These are phyloP conservation scores for Leptoteleia sp. DNA, from an alignment of 1,140 invertebrate genomes.

Conservation along the genomic window DNA sequence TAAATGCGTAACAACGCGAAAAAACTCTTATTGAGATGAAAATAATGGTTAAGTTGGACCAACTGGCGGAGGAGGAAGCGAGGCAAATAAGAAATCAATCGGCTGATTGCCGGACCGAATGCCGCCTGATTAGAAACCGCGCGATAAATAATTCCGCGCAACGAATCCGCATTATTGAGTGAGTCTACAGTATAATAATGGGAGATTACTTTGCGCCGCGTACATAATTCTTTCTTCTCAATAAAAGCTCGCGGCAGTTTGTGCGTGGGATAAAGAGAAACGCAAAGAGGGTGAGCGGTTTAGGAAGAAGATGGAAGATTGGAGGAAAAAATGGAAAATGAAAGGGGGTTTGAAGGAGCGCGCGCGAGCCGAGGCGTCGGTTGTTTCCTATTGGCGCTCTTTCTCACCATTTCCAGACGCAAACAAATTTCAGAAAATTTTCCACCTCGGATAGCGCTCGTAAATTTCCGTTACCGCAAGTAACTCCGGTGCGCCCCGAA, in stretches of 20 bases:
- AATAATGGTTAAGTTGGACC: too few species aligned
- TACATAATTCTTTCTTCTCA: constrained; percentile 23
- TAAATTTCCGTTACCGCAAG: constrained; percentile 62
- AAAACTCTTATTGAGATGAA: too few species aligned
- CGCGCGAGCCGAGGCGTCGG: not conserved
- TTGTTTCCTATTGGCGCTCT: constrained; percentile 34
- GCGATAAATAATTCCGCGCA: constrained; percentile 14
- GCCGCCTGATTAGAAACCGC: too few species aligned
- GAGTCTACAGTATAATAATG: constrained; percentile 25
- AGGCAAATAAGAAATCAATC: too few species aligned
- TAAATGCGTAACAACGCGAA: too few species aligned
- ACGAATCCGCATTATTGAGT: constrained; percentile 23
- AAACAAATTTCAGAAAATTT: constrained; percentile 65
- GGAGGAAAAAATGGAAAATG: not conserved
- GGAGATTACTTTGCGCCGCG: constrained; percentile 17
- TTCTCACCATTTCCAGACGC: constrained; percentile 57
- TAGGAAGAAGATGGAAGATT: constrained; percentile 1
- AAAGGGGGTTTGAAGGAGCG: not conserved
- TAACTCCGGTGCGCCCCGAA: constrained; percentile 40
- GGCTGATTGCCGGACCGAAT: too few species aligned
- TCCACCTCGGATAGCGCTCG: constrained; percentile 57
- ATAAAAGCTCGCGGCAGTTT: constrained; percentile 20
- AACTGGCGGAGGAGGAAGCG: too few species aligned
- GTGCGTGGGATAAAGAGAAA: constrained; percentile 4
- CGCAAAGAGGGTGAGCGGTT: too few species aligned